Base-by-base conservation (phyloP, 2,888 invertebrate species). In the Agrenia bidenticulata region DNA sequence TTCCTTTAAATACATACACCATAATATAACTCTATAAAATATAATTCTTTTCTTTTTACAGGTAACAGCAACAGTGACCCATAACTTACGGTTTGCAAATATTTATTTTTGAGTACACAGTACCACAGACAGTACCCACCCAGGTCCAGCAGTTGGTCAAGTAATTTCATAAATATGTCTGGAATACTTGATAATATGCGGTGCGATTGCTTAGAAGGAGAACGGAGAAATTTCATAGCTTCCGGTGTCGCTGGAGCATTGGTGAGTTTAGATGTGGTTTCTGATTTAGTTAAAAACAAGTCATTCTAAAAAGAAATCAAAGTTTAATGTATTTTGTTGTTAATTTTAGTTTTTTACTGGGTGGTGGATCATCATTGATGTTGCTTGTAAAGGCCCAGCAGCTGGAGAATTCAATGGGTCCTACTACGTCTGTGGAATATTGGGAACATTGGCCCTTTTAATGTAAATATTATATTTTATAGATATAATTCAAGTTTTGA, bases 281-380 rank as follows among this genome's bases (percentile, higher is more conserved):
- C 15, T 39, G 39, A 39, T 11, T 11, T 39, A 11, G 39, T 39
- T 39, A 39, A 39, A 11, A 39, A 39, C n/a, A 39, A 39, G 39
- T 7, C 7, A 39, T 39, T 39, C 7, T 39, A 39, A 39, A 7
- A 11, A 39, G 7, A 49, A 39, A 64, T 15, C 53, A 23, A 26
- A n/a, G n/a, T 60, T 37, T 19, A 49, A 32, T 2, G 50, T 24
- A 41, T 21, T 23, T 15, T 26, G n/a, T 37, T 4, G 23, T 9
- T 58, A 19, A 11, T 81, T 82, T 59, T 78, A 95, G 94, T 98
- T 98, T 82, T 96, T 94, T 78, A 82, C 88, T 76, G 98, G 96
- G 57, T 98, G 98, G 97, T 99, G 98, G 99, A 87, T 95, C 69
- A 89, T 96, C 69, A 96, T 99, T 77, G 98, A 98, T 83, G 87